phyloP scores from a whole-genome alignment of 1,140 invertebrate species.

The Pomacea maculata region DNA sequence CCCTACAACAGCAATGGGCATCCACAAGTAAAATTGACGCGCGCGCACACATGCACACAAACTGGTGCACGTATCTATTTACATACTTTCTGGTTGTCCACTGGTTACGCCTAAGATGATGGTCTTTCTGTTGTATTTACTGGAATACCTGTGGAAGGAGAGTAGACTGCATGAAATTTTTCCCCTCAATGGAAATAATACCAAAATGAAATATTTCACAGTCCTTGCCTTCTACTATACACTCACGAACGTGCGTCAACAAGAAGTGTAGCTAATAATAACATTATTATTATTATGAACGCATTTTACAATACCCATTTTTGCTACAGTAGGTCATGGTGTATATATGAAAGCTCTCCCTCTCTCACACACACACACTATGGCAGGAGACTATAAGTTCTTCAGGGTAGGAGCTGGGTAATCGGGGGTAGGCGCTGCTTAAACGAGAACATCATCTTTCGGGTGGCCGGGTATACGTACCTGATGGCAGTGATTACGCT shows the following conservation, averaged over 20 bases:
- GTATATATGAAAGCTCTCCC: no score
- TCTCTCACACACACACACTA: neutral
- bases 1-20: no score
- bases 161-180: no score
- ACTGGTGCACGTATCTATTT: no score
- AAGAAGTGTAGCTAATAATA: neutral
- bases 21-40: neutral
- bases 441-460: neutral
- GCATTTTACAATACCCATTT: neutral
- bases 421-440: neutral
- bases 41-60: no score
- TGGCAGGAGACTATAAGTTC: neutral
- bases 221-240: neutral
- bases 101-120: slow-evolving; percentile 36
- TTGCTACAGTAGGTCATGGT: no score
- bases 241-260: neutral
- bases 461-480: slow-evolving; percentile 13
- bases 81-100: slow-evolving; percentile 30
- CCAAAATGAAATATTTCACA: neutral
- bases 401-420: neutral
- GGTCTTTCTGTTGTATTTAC: slow-evolving; percentile 40
- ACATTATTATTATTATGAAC: neutral
- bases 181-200: no score
- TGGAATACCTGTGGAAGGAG: slow-evolving; percentile 36
- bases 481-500: slow-evolving; percentile 42